A percentile compares a stretch with the other conserved stretches of the same genome.
Conservation (phyloP, 2,888 invertebrate genomes). For the Apodemia arnacis region DNA sequence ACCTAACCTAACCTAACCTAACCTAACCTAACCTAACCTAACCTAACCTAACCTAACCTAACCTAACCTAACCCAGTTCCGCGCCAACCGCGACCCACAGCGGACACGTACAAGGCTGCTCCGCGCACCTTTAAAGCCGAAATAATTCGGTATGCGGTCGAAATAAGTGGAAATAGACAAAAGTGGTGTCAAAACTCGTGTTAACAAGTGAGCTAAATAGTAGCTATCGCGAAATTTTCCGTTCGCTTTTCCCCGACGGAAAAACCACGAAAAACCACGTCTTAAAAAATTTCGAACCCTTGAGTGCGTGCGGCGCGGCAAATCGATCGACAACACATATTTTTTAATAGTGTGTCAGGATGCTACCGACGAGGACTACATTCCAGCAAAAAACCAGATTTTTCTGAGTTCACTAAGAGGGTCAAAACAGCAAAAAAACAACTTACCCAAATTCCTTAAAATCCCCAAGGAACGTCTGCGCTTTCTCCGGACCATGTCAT, state of each 20-base stretch:
- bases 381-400: no score
- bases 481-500: no score
- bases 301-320: neutral
- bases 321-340: neutral
- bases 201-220: neutral
- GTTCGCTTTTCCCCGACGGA: neutral
- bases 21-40: neutral
- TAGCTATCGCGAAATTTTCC: neutral
- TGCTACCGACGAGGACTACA: neutral
- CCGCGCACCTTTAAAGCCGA: neutral
- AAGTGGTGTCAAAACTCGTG: neutral
- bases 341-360: neutral
- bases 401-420: no score
- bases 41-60: neutral
- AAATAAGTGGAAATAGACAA: neutral
- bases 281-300: neutral
- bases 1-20: neutral
- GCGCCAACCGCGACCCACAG: neutral
- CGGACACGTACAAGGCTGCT: neutral
- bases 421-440: no score
- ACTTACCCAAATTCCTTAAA: no score
- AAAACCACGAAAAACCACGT: no score
- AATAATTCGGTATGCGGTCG: neutral
- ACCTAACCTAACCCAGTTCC: slow-evolving; percentile 3
- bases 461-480: no score